A percentile compares a stretch with the other conserved stretches of the same genome.
Evolutionary conservation across 1,140 invertebrate genomes (phyloP).

Genomic region (Heliothis virescens): DNA sequence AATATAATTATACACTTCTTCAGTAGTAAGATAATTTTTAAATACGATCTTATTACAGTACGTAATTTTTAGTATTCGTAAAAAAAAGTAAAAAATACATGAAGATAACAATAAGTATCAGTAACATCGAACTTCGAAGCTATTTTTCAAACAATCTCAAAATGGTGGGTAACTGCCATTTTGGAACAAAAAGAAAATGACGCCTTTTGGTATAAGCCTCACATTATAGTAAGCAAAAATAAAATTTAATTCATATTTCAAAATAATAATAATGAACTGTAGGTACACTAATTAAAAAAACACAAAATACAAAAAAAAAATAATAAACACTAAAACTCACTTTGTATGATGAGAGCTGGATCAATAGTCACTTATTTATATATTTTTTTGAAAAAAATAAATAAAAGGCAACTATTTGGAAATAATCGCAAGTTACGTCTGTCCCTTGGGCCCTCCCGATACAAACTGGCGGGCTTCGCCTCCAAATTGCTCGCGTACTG

Average conservation of each 20-base stretch:
- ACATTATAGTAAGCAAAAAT: neutral
- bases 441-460: neutral
- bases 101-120: neutral
- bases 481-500: too few species aligned
- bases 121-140: neutral
- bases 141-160: neutral
- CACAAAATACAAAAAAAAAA: neutral
- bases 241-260: neutral
- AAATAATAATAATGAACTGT: neutral
- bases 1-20: too few species aligned
- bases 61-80: too few species aligned
- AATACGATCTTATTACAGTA: too few species aligned
- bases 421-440: neutral
- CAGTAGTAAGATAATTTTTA: too few species aligned
- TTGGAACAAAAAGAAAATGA: neutral
- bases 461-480: neutral
- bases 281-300: neutral
- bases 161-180: slow-evolving; percentile 23
- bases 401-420: neutral
- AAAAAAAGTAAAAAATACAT: too few species aligned
- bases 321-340: slow-evolving; percentile 15
- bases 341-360: neutral
- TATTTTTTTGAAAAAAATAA: slow-evolving; percentile 12
- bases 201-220: neutral
- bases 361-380: slow-evolving; percentile 4